Base-by-base conservation (phyloP, 2,797 vertebrate genomes). In the Telmatherina bonti region DNA sequence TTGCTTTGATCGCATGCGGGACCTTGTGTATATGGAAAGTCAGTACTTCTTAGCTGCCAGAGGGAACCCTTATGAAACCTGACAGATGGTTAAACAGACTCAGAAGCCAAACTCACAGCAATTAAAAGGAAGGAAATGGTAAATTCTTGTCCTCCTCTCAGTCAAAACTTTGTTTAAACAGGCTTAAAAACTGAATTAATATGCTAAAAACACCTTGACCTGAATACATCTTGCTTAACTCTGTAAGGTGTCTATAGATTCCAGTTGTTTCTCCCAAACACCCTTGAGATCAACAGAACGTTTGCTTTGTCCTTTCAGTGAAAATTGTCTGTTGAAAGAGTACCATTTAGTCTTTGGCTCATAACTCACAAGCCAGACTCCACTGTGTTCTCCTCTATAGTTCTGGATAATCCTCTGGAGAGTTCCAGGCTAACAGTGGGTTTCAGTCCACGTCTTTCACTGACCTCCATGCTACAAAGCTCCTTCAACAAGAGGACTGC, bases 381-480 rank as follows among this genome's bases (percentile, higher is more conserved):
- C 18, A 26, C 22, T 22, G 27, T 35, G 68, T 81, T 67, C 55
- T 62, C 36, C 26, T 43, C 27, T 2, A 11, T 38, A 22, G 30
- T 65, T 60, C 69, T 54, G 84, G 59, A 82, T 29, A 70, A 67
- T 58, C 66, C 78, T 66, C 82, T 11, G 74, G 78, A 73, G 85
- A 68, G 11, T 60, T 63, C 15, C 58, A 26, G 52, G 38, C 56
- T 49, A 62, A 63, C 62, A 41, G 47, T 36, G 60, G 51, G 56
- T 63, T 76, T 85, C 77, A 52, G 67, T 70, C 72, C 67, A 43
- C 33, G 81, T 75, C 88, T 91, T 86, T 86, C 72, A 82, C 71
- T 83, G 87, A 67, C 84, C 91, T 90, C 83, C 74, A 75, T 29
- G 58, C 82, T 70, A 78, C 84, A 86, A 78, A 86, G 81, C 76